Base-by-base conservation (phyloP, 2,113 vertebrate species). In the Spilogale gracilis region DNA sequence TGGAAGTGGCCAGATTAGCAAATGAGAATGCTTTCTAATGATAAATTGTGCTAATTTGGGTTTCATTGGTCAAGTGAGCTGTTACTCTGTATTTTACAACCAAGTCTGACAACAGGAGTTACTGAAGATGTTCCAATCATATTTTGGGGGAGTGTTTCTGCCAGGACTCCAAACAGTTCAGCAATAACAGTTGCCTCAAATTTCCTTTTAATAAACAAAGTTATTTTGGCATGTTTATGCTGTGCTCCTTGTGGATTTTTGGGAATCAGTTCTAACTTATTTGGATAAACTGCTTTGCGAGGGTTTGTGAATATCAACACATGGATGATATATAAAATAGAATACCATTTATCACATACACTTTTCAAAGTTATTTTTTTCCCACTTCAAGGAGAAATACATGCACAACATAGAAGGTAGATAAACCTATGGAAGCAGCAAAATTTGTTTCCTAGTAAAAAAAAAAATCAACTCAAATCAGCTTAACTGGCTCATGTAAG, bases 21-120 rank as follows among this genome's bases (percentile, higher is more conserved):
- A 96, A 95, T 93, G 88, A 93, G 93, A 94, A 97, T 83, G 85
- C 60, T 96, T 95, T 93, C 97, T 97, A 93, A 96, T 95, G 96
- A 97, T 96, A 96, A 98, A 97, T 95, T 93, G 96, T 96, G 94
- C 88, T 97, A 94, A 98, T 98, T 97, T 96, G 89, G n/a, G 69
- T 85, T 97, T 96, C 96, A 69, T 84, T 94, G 95, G 94, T 96
- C 96, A 96, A 97, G 89, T 97, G 96, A 98, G 95, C 96, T 95
- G 95, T 97, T 97, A 79, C 60, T 83, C 58, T 60, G 76, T 93
- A 82, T 95, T 97, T 96, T 82, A 92, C 93, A 97, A 96, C 85
- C 82, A 97, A 95, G 32, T 89, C 92, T 89, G 91, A 98, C 60
- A 83, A 91, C 5, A 91, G 94, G 58, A 95, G 52, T 93, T 94